Base-by-base conservation (phyloP, 2,113 vertebrate species). In the Geothlypis trichas region DNA sequence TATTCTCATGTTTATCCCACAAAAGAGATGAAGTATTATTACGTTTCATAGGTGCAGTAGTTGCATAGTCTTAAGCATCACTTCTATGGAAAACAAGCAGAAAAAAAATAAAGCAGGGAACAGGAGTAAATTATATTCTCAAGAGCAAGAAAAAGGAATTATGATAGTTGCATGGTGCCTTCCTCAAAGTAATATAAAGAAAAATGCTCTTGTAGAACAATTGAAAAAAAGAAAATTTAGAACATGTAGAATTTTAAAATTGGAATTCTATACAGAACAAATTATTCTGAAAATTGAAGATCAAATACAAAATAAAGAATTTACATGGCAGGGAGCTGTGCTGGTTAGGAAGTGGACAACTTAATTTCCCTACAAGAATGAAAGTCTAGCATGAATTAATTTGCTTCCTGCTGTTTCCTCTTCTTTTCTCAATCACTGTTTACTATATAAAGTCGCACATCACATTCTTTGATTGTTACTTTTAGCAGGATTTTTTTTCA, bases 361-460 rank as follows among this genome's bases (percentile, higher is more conserved):
- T 97, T 97, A 96, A 96, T 98, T 98, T 98, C 95, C 97, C 91
- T 80, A 95, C 80, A 52, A 96, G 79, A 67, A 21, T 95, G 91
- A 97, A 97, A 97, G 91, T 97, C 86, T 95, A 98, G 71, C 91
- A 95, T 92, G 95, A 97, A 97, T 97, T 97, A 97, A 98, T 98
- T 98, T 97, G 87, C 92, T 97, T 96, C 95, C 94, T 93, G 92
- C 91, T 97, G 96, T 87, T 75, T 96, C 96, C 76, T 93, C 80
- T 95, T 96, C 96, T 97, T 97, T 93, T 68, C 39, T 97, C 95
- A 96, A 94, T 97, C 96, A 96, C 93, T 97, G 89, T 98, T 98
- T 98, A 97, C 95, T 96, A 93, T 82, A 96, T 95, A 93, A 97
- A 97, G 91, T 97, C 93, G 96, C 85, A 93, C 80, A 54, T 96